A percentile compares a stretch with the other conserved stretches of the same genome.
These are phyloP conservation scores for Platichthys stellatus DNA, from an alignment of 2,113 vertebrate species.

Conservation along the genomic window DNA sequence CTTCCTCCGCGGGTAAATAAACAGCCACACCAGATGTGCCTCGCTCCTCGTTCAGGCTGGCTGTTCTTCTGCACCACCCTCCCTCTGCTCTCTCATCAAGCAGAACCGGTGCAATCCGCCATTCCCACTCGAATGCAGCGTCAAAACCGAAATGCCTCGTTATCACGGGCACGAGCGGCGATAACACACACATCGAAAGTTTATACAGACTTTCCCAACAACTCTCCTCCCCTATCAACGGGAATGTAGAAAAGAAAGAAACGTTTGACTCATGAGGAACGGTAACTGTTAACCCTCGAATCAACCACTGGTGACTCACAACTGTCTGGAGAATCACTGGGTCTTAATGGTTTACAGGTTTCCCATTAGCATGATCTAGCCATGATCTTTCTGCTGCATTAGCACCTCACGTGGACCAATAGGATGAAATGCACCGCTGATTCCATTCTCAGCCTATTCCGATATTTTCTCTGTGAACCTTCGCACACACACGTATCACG, in stretches of 20 bases:
- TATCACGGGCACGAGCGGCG: slow-evolving; percentile 22
- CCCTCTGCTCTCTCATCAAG: slow-evolving; percentile 34
- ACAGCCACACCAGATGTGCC: slow-evolving; percentile 66
- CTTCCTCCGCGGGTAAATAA: slow-evolving; percentile 66
- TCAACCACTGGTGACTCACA: slow-evolving; percentile 73
- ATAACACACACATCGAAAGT: slow-evolving; percentile 29
- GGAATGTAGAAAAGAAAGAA: slow-evolving; percentile 19
- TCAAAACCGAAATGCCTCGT: background rate
- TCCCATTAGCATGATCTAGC: slow-evolving; percentile 38
- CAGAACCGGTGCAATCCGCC: slow-evolving; percentile 16
- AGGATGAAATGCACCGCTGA: slow-evolving; percentile 16
- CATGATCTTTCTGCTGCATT: slow-evolving; percentile 42
- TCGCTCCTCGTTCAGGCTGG: slow-evolving; percentile 20
- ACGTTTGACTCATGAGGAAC: slow-evolving; percentile 63
- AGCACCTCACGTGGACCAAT: slow-evolving; percentile 24
- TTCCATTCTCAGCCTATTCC: slow-evolving; percentile 27
- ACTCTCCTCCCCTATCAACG: slow-evolving; percentile 1
- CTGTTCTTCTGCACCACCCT: slow-evolving; percentile 3
- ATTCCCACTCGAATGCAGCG: background rate
- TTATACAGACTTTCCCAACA: slow-evolving; percentile 13
- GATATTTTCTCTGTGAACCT: slow-evolving; percentile 27
- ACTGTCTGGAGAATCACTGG: slow-evolving; percentile 63
- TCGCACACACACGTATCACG: slow-evolving; percentile 36
- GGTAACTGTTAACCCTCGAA: slow-evolving; percentile 64
- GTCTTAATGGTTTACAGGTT: slow-evolving; percentile 40